Conservation (phyloP, 2,113 vertebrate species). For the Numida meleagris region DNA sequence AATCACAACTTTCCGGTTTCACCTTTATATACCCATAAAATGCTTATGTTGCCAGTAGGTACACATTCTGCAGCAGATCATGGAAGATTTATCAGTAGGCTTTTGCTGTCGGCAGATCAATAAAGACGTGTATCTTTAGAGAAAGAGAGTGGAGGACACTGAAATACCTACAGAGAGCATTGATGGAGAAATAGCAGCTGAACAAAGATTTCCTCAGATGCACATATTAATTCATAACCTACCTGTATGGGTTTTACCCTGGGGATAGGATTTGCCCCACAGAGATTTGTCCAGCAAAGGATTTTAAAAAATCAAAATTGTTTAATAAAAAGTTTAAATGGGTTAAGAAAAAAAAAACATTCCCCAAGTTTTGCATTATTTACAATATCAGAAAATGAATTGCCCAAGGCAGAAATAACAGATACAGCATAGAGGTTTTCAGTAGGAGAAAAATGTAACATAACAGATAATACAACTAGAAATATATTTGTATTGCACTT, state of each 20-base stretch:
- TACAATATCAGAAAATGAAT: constrained; percentile 17
- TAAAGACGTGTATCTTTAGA: not conserved
- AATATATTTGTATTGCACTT: not conserved
- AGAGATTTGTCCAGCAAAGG: not conserved
- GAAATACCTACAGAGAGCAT: not conserved
- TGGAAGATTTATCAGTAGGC: not conserved
- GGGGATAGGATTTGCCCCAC: not conserved
- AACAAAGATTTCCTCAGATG: not conserved
- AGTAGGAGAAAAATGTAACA: not conserved
- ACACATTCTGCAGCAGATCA: not conserved
- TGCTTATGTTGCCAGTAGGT: not conserved
- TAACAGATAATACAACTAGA: not conserved
- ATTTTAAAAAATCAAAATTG: not conserved
- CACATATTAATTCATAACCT: not conserved
- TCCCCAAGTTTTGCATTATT: constrained; percentile 14
- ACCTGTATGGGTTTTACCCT: not conserved
- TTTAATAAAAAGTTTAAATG: not conserved
- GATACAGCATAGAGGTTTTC: not conserved
- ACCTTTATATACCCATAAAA: not conserved
- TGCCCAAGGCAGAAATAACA: not conserved
- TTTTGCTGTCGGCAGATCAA: not conserved
- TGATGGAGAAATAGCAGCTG: not conserved
- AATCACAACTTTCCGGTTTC: not conserved
- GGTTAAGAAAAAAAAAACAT: not conserved
- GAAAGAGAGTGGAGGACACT: not conserved